Evolutionary conservation across 2,113 vertebrate species (phyloP).

Genomic region (Azemiops feae): DNA sequence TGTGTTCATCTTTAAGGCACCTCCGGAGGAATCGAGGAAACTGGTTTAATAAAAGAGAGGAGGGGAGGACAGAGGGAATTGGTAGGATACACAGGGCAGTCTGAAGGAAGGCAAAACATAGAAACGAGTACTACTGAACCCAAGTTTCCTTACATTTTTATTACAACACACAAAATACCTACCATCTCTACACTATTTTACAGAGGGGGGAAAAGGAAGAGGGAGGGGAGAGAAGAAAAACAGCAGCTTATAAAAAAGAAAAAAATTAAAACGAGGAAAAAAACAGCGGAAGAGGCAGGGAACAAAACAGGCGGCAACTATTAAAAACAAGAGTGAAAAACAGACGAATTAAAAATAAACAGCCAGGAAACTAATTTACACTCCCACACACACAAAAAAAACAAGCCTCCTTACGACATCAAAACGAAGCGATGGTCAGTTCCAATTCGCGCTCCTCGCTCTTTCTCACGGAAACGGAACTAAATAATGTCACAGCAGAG

Average conservation of each 20-base stretch:
- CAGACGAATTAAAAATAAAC: neutral
- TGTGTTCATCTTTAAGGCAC: neutral
- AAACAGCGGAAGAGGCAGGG: neutral
- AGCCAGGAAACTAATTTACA: neutral
- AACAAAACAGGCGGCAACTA: neutral
- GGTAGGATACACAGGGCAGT: neutral
- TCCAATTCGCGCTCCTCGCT: neutral
- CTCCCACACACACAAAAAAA: neutral
- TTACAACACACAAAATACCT: neutral
- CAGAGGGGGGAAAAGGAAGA: neutral
- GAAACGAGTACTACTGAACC: neutral
- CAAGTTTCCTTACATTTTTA: neutral
- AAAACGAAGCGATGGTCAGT: accelerated
- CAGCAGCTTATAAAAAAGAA: neutral
- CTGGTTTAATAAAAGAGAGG: neutral
- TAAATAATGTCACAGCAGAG: neutral
- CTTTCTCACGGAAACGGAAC: neutral
- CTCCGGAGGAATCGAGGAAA: neutral
- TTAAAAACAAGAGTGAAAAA: neutral
- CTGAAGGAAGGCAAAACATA: neutral
- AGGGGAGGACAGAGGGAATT: neutral
- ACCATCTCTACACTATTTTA: neutral
- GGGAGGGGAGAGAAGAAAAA: neutral
- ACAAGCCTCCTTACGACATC: neutral
- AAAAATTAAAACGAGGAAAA: neutral